phyloP scores from a whole-genome alignment of 2,797 vertebrate genomes.

The Hydrophis major region DNA sequence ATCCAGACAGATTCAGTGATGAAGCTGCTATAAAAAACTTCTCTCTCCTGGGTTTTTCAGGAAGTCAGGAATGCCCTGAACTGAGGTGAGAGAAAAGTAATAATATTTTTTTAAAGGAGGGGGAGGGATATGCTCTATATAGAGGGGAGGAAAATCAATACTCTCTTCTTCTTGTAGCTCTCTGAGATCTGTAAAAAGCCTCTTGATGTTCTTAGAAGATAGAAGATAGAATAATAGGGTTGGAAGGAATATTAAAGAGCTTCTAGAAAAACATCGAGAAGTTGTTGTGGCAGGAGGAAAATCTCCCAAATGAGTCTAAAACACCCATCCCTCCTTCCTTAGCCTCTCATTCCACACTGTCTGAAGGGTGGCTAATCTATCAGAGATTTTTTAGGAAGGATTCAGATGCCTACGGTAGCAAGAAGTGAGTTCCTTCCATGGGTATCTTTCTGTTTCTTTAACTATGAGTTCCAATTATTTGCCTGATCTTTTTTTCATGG shows the following conservation, averaged over 20 bases:
- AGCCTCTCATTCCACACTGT: no score
- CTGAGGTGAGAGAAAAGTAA: constrained; percentile 76
- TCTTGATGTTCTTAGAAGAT: not conserved
- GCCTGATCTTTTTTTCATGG: constrained; percentile 26
- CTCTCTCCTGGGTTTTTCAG: constrained; percentile 89
- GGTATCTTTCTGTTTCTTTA: constrained; percentile 1
- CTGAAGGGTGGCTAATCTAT: not conserved
- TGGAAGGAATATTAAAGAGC: not conserved
- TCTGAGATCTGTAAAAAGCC: not conserved
- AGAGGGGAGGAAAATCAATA: no score
- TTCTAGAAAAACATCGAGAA: not conserved
- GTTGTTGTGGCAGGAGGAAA: not conserved
- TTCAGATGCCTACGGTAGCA: not conserved
- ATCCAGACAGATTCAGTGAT: constrained; percentile 90
- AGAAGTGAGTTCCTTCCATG: not conserved
- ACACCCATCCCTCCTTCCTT: not conserved
- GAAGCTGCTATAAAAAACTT: constrained; percentile 82
- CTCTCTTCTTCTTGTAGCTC: no score
- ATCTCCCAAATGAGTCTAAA: not conserved
- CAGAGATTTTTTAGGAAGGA: not conserved
- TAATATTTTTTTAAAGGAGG: not conserved
- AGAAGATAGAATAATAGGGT: not conserved
- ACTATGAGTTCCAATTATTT: not conserved
- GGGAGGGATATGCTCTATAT: not conserved
- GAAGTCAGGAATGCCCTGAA: constrained; percentile 90